Conservation (phyloP, 2,797 vertebrate species). For the Cryptoblepharus egeriae region DNA sequence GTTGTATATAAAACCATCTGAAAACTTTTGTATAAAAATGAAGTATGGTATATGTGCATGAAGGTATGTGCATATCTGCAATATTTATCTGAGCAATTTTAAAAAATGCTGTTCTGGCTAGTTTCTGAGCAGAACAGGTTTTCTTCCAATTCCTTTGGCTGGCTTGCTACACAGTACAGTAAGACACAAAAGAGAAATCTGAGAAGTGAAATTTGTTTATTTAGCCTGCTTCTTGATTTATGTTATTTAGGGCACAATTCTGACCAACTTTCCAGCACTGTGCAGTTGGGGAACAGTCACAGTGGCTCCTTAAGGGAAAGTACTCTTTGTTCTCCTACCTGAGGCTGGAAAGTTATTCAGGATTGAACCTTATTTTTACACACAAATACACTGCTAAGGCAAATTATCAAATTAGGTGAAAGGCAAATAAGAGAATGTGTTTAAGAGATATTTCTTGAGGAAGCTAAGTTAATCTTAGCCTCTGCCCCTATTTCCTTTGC, state of each 20-base stretch:
- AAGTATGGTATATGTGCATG: too few relatives aligned
- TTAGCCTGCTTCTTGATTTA: neutral
- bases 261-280: too few relatives aligned
- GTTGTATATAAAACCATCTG: neutral
- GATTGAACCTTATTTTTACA: too few relatives aligned
- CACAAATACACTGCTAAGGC: neutral
- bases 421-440: conserved; percentile 31
- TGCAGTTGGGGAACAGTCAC: too few relatives aligned
- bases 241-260: too few relatives aligned
- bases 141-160: neutral
- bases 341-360: too few relatives aligned
- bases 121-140: neutral
- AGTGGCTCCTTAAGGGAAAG: too few relatives aligned
- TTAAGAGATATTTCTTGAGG: conserved; percentile 25
- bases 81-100: too few relatives aligned
- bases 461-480: conserved; percentile 51
- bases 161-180: neutral
- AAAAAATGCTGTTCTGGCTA: neutral
- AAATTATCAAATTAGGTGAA: conserved; percentile 22
- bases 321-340: too few relatives aligned
- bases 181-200: neutral
- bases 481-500: conserved; percentile 40
- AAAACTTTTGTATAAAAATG: neutral
- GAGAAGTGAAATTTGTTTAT: neutral
- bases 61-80: too few relatives aligned